phyloP scores from a whole-genome alignment of 2,113 vertebrate genomes.

The Eurypyga helias region DNA sequence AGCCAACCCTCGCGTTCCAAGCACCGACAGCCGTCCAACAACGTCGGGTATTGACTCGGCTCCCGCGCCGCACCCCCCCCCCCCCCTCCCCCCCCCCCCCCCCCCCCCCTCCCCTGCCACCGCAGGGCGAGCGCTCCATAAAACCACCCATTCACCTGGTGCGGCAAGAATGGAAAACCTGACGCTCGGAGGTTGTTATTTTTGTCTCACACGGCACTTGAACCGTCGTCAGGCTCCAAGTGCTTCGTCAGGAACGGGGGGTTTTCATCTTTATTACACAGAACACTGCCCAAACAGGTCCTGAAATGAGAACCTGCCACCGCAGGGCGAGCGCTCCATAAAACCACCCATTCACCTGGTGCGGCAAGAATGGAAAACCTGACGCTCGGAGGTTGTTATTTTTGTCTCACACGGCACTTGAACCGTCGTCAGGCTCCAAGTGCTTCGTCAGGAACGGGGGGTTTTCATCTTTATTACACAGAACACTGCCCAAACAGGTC shows the following conservation, averaged over 20 bases:
- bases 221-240: neutral
- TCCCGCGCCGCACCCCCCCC: neutral
- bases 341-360: conserved; percentile 57
- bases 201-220: neutral
- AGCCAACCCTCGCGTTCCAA: neutral
- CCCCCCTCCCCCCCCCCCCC: neutral
- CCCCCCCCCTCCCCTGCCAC: neutral
- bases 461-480: neutral
- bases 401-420: neutral
- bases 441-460: neutral
- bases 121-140: neutral
- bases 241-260: neutral
- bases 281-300: conserved; percentile 3
- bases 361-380: neutral
- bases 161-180: neutral
- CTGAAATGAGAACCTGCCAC: conserved; percentile 1
- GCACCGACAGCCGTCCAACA: neutral
- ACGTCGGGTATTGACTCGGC: neutral
- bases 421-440: neutral
- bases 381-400: neutral
- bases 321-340: neutral
- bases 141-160: conserved; percentile 57
- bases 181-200: neutral
- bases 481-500: conserved; percentile 3
- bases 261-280: neutral